These are phyloP conservation scores for Orchesella cincta DNA, from an alignment of 1,140 invertebrate genomes.

Conservation along the genomic window DNA sequence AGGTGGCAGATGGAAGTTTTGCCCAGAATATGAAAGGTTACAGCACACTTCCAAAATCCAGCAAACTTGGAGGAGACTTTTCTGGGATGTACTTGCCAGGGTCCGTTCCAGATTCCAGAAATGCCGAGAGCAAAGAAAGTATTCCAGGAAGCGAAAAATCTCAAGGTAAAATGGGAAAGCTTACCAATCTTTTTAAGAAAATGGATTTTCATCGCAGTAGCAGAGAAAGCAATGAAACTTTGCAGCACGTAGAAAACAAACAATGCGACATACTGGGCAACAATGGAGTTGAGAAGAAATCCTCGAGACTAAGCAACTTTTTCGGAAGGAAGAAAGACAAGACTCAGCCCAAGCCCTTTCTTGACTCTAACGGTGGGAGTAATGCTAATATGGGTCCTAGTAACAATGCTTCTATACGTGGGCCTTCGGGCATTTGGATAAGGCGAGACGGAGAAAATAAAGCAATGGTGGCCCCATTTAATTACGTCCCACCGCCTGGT, in stretches of 20 bases:
- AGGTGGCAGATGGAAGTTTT: neutral
- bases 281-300: neutral
- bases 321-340: conserved; percentile 37
- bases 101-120: neutral
- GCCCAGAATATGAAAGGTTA: conserved; percentile 35
- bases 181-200: conserved; percentile 36
- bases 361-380: neutral
- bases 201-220: conserved; percentile 36
- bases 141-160: conserved; percentile 15
- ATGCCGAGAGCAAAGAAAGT: conserved; percentile 26
- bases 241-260: neutral
- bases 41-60: conserved; percentile 37
- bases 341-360: conserved; percentile 7
- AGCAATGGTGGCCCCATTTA: conserved; percentile 41
- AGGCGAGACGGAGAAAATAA: conserved; percentile 43
- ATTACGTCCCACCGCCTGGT: conserved; percentile 35
- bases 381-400: neutral
- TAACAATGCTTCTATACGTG: conserved; percentile 7
- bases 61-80: conserved; percentile 29
- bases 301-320: conserved; percentile 34
- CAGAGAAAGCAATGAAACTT: neutral
- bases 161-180: conserved; percentile 32
- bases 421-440: conserved; percentile 33
- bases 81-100: neutral
- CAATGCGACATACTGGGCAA: neutral